These are phyloP conservation scores for Hedya salicella DNA, from an alignment of 2,888 invertebrate species.

Conservation along the genomic window DNA sequence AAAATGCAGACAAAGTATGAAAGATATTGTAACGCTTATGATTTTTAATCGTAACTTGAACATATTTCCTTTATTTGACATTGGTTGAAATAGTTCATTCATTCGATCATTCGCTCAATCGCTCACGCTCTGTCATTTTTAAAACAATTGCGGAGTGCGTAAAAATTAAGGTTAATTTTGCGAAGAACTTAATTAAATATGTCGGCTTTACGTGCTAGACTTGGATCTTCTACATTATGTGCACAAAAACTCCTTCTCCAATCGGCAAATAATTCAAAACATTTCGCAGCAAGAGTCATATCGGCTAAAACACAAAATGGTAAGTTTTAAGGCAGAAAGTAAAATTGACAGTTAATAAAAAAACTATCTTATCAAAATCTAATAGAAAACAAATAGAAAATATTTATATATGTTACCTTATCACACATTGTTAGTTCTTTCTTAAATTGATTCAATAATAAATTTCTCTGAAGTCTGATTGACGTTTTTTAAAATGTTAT, in stretches of 20 bases:
- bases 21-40: no score
- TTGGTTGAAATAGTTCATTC: constrained; percentile 1
- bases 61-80: constrained; percentile 5
- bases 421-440: no score
- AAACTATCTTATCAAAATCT: no score
- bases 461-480: no score
- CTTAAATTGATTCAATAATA: no score
- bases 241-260: constrained; percentile 65
- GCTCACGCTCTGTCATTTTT: not conserved
- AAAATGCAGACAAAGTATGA: no score
- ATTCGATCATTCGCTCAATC: not conserved
- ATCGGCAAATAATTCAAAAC: constrained; percentile 57
- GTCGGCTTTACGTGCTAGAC: constrained; percentile 68
- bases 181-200: constrained; percentile 50
- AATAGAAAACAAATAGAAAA: no score
- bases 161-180: constrained; percentile 20
- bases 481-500: not conserved
- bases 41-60: constrained; percentile 18
- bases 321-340: constrained; percentile 39
- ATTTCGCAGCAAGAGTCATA: constrained; percentile 50
- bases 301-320: constrained; percentile 49
- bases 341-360: not conserved
- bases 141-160: constrained; percentile 17
- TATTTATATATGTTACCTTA: no score
- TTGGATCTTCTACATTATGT: constrained; percentile 57